phyloP scores from a whole-genome alignment of 2,888 invertebrate species.

The Hemithea aestivaria region DNA sequence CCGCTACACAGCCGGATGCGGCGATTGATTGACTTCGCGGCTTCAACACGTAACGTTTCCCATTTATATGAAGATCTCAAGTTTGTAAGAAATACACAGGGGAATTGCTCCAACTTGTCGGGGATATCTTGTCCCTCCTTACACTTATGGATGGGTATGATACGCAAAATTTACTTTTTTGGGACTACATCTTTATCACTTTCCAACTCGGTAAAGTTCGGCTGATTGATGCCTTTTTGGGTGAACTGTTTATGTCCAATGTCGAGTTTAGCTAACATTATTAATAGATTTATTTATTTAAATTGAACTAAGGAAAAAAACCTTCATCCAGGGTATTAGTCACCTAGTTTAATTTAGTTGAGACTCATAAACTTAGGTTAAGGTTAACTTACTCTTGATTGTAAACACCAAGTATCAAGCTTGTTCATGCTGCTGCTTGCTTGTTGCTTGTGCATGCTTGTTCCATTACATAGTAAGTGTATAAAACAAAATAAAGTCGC shows the following conservation, averaged over 20 bases:
- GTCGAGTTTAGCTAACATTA: no score
- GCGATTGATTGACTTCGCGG: slow-evolving; percentile 61
- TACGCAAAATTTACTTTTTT: slow-evolving; percentile 26
- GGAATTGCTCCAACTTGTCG: slow-evolving; percentile 32
- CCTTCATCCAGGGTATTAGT: no score
- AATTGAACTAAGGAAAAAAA: no score
- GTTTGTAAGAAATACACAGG: slow-evolving; percentile 38
- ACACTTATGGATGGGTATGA: slow-evolving; percentile 20
- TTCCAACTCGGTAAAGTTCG: slow-evolving; percentile 14
- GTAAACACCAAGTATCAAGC: no score
- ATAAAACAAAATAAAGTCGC: no score
- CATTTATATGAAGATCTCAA: slow-evolving; percentile 66
- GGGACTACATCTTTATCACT: slow-evolving; percentile 19
- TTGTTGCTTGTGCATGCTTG: no score
- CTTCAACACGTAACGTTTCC: slow-evolving; percentile 55
- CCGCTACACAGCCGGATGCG: slow-evolving; percentile 61
- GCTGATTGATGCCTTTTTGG: slow-evolving; percentile 18
- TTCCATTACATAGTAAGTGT: no score
- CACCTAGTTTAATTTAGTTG: no score
- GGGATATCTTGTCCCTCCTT: slow-evolving; percentile 23
- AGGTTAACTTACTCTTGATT: no score
- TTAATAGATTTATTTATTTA: no score
- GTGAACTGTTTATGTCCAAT: slow-evolving; percentile 2
- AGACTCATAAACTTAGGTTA: no score
- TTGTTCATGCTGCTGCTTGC: no score